A percentile compares a stretch with the other conserved stretches of the same genome.
Conservation (phyloP, 2,888 invertebrate species). For the Vandiemenella viatica region DNA sequence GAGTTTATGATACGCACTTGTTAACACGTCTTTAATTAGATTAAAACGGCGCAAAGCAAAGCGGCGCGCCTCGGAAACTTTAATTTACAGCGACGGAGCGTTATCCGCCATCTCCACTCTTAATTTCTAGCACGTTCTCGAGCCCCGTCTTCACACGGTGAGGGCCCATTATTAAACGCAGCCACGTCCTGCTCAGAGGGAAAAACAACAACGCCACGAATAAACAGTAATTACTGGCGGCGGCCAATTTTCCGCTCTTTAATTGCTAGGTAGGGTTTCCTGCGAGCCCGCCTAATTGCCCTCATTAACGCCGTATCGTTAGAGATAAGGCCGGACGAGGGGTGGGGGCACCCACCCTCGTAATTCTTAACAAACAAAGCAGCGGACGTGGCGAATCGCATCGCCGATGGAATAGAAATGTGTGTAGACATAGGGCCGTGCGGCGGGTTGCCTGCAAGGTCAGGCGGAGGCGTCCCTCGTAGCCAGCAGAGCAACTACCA, state of each 20-base stretch:
- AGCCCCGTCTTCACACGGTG: neutral
- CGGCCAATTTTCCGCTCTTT: constrained; percentile 9
- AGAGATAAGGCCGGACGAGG: neutral
- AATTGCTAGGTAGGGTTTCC: constrained; percentile 8
- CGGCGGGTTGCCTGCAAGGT: too few relatives aligned
- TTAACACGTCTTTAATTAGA: neutral
- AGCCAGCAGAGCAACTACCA: too few relatives aligned
- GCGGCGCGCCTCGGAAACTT: neutral
- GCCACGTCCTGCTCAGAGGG: neutral
- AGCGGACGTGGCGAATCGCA: too few relatives aligned
- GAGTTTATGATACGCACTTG: neutral
- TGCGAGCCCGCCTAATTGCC: constrained; percentile 8
- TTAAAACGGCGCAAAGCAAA: neutral
- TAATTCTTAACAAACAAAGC: neutral
- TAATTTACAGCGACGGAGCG: neutral
- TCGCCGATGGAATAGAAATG: too few relatives aligned
- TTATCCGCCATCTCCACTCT: neutral
- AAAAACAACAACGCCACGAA: constrained; percentile 5
- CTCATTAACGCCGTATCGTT: constrained; percentile 7
- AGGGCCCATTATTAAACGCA: neutral
- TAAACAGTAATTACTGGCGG: constrained; percentile 9
- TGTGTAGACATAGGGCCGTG: too few relatives aligned
- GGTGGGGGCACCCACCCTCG: neutral
- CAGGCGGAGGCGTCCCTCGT: too few relatives aligned
- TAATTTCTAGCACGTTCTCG: neutral